Evolutionary conservation across 2,797 vertebrate genomes (phyloP).

Genomic region (Loris lydekkerianus): DNA sequence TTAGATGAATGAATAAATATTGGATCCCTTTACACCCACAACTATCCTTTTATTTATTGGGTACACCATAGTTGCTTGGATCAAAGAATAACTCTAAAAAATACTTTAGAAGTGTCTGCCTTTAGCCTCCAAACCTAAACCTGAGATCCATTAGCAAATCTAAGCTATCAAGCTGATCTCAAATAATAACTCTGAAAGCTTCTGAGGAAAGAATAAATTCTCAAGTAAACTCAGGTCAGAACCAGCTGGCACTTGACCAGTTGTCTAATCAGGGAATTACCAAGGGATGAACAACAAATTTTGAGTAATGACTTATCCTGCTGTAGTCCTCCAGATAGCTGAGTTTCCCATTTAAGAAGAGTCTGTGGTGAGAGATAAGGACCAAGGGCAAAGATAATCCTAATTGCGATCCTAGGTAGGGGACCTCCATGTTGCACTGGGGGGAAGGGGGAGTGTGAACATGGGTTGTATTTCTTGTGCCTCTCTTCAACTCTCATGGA

Average conservation of each 20-base stretch:
- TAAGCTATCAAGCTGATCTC: background rate
- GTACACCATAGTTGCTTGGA: background rate
- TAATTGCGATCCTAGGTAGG: conserved; percentile 22
- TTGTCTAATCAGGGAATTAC: conserved; percentile 48
- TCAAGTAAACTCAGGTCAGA: conserved; percentile 21
- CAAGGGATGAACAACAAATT: conserved; percentile 10
- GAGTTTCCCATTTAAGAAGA: conserved; percentile 50
- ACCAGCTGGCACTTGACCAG: background rate
- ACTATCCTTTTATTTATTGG: background rate
- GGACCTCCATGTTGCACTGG: background rate
- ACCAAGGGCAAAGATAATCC: conserved; percentile 42
- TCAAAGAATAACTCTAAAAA: background rate
- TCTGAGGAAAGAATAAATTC: conserved; percentile 4
- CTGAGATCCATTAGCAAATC: background rate
- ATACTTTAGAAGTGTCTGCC: background rate
- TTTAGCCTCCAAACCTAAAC: background rate
- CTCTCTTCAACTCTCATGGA: background rate
- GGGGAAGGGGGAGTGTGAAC: too few relatives aligned
- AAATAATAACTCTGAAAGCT: conserved; percentile 40
- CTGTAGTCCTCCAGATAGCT: background rate
- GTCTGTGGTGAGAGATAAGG: conserved; percentile 64
- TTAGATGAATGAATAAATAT: background rate
- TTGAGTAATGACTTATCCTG: conserved; percentile 50
- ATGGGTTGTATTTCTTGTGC: background rate
- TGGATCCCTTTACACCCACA: background rate